Evolutionary conservation across 2,797 vertebrate species (phyloP).

Genomic region (Smutsia temminckii): DNA sequence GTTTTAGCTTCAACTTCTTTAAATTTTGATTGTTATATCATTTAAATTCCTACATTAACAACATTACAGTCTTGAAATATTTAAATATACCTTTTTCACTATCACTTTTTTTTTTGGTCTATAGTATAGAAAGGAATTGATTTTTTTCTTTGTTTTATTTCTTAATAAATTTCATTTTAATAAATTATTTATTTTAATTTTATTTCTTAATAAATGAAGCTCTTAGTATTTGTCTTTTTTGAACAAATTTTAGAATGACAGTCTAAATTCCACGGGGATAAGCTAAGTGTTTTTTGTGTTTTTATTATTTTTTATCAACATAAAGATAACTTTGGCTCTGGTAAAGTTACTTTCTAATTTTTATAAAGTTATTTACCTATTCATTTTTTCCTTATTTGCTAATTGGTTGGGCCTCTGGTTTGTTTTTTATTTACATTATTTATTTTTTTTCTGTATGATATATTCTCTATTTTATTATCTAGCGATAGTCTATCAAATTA

Average conservation of each 20-base stretch:
- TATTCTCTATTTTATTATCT: background rate
- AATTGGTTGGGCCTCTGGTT: background rate
- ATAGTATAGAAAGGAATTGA: background rate
- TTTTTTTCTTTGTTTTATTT: background rate
- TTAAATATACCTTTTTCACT: background rate
- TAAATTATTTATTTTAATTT: background rate
- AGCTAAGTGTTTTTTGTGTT: background rate
- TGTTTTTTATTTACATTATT: background rate
- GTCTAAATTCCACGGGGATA: background rate
- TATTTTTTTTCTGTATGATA: background rate
- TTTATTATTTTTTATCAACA: background rate
- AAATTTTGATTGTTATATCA: background rate
- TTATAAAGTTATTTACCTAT: background rate
- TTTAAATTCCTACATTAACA: background rate
- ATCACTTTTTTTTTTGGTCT: background rate
- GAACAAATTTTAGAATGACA: background rate
- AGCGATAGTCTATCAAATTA: background rate
- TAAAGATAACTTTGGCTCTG: background rate
- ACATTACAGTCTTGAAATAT: background rate
- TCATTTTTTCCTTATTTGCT: background rate
- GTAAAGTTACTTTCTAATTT: background rate
- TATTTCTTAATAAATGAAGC: background rate
- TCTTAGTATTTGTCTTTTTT: background rate
- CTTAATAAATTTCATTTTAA: background rate
- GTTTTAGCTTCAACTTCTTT: background rate